Percentiles rank a stretch among this genome's conserved stretches.
Evolutionary conservation across 2,888 invertebrate genomes (phyloP).

Genomic region (Pollenia griseotomentosa): DNA sequence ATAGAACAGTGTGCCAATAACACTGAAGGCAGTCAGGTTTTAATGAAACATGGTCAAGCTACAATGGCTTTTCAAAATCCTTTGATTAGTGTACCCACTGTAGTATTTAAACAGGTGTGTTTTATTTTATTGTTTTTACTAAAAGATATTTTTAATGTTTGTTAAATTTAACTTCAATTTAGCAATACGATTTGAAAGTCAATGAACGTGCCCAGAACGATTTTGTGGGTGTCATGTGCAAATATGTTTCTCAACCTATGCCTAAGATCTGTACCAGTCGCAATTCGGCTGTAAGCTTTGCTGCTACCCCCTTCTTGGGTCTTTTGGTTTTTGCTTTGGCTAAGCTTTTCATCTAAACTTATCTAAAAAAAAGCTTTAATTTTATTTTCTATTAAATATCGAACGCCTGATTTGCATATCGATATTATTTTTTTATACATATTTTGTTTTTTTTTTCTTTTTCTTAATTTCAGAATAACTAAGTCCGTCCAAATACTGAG

Average conservation of each 20-base stretch:
- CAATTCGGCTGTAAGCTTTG: slow-evolving; percentile 78
- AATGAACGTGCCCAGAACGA: slow-evolving; percentile 86
- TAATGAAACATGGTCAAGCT: slow-evolving; percentile 85
- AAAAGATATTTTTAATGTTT: slow-evolving; percentile 67
- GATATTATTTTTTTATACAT: slow-evolving; percentile 22
- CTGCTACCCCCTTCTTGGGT: slow-evolving; percentile 76
- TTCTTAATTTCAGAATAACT: slow-evolving; percentile 59
- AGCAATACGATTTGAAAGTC: slow-evolving; percentile 86
- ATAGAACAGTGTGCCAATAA: slow-evolving; percentile 85
- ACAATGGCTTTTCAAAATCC: slow-evolving; percentile 86
- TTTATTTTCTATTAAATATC: slow-evolving; percentile 30
- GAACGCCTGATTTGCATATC: slow-evolving; percentile 13
- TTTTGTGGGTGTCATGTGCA: slow-evolving; percentile 86
- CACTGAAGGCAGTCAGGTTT: slow-evolving; percentile 81
- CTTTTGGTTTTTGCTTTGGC: slow-evolving; percentile 76
- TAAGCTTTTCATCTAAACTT: slow-evolving; percentile 74
- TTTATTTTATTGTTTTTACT: background rate
- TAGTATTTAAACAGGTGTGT: slow-evolving; percentile 87
- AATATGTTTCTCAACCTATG: slow-evolving; percentile 80
- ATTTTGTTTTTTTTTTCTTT: slow-evolving; percentile 35
- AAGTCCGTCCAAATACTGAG: slow-evolving; percentile 58
- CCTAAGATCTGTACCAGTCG: slow-evolving; percentile 79
- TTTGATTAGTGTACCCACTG: slow-evolving; percentile 87
- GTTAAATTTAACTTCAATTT: slow-evolving; percentile 77
- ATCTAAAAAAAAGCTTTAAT: background rate